A percentile compares a stretch with the other conserved stretches of the same genome.
Conservation (phyloP, 2,797 vertebrate species). For the Streptopelia turtur region DNA sequence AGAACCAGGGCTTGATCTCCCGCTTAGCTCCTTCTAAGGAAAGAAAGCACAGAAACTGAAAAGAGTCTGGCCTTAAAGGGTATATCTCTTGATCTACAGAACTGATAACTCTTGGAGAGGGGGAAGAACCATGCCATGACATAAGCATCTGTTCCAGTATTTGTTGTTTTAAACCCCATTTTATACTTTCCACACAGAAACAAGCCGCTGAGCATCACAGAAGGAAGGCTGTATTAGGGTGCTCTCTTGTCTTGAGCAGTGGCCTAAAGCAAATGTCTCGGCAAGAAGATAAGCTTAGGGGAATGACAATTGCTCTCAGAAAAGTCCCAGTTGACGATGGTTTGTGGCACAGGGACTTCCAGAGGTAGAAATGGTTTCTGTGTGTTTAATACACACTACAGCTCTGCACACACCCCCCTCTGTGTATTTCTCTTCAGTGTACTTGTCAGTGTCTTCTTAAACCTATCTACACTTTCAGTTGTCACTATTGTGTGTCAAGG, state of each 20-base stretch:
- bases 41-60: background rate
- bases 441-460: background rate
- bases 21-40: constrained; percentile 4
- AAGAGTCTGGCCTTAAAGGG: background rate
- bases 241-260: background rate
- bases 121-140: background rate
- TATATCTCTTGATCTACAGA: background rate
- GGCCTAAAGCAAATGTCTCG: background rate
- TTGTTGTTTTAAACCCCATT: constrained; percentile 3
- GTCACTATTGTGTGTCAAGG: background rate
- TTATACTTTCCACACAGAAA: background rate
- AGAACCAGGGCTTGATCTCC: constrained; percentile 4
- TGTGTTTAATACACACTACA: background rate
- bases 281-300: background rate
- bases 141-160: background rate
- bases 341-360: background rate
- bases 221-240: background rate
- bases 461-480: background rate
- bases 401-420: no score
- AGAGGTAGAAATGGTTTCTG: background rate
- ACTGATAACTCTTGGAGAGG: background rate
- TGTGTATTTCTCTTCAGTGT: background rate
- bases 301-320: background rate
- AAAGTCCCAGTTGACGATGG: background rate
- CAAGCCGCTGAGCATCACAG: background rate